Conservation (phyloP, 1,140 invertebrate species). For the Alviniconcha marisindica region DNA sequence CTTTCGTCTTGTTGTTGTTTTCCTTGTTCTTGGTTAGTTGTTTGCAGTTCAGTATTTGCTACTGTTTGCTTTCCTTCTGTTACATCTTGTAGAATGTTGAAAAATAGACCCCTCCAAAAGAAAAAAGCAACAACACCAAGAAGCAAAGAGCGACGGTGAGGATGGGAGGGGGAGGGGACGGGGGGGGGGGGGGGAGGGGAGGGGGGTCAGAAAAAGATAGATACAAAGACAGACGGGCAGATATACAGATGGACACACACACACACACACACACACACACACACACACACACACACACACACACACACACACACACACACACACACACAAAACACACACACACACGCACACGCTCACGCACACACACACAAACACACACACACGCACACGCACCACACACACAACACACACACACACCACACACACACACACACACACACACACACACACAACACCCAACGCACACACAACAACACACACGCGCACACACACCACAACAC, state of each 20-base stretch:
- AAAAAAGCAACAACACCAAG: background rate
- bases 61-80: no score
- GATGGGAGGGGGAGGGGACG: background rate
- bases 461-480: no score
- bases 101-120: no score
- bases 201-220: background rate
- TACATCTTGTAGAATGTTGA: no score
- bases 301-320: background rate
- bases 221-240: background rate
- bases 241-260: background rate
- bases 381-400: background rate
- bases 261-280: background rate
- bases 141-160: background rate
- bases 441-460: no score
- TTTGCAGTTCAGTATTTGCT: no score
- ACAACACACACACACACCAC: background rate
- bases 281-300: background rate
- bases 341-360: background rate
- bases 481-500: no score
- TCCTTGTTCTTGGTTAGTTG: no score
- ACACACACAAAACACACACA: background rate
- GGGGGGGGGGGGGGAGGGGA: background rate
- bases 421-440: no score
- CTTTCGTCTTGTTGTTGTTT: no score
- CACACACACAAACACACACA: background rate